Evolutionary conservation across 2,888 invertebrate genomes (phyloP), one percentile per base, ranked within the genome.

Genomic region (Megamerina dolium): DNA sequence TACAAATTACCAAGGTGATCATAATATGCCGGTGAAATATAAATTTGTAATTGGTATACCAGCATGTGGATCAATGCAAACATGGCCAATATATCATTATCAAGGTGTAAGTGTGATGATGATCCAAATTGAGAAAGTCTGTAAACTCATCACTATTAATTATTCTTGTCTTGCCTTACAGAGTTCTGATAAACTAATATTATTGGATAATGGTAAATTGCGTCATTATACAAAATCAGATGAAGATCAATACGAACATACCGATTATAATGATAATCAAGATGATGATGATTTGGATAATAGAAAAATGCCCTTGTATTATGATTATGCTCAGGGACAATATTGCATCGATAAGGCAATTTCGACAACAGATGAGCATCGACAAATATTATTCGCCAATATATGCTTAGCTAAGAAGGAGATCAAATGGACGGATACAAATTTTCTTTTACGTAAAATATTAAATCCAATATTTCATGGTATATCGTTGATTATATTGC

Each of bases 391-490:
- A 49, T 87, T 82, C 66, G 87, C 87, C 4, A 74, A 80, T 56
- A 81, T 88, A 3, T 88, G 88, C 64, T 75, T 81, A 37, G 84
- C 87, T 14, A 80, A 82, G 59, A 79, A 82, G 19, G 77, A 78
- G 49, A 74, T 77, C n/a, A 77, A 80, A 55, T 87, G 87, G 85
- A 81, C 77, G 41, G 83, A 83, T 52, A 79, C 82, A 0, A 81
- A 80, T 63, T 85, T 85, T 63, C 63, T 89, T 14, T 77, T 89
- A 74, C 78, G 78, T 46, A 83, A 85, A 68, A 76, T 88, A 37
- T 66, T 89, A 1, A 86, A 85, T 71, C 87, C 89, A 9, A 73
- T 83, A 35, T 85, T 85, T 50, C 87, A 87, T 68, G 80, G 79
- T 1, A 76, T 87, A 38, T 77, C 85, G 12, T 81, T 89, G 57